Evolutionary conservation across 2,113 vertebrate species (phyloP), one percentile per base, ranked within the genome.

Genomic region (Lepus americanus): DNA sequence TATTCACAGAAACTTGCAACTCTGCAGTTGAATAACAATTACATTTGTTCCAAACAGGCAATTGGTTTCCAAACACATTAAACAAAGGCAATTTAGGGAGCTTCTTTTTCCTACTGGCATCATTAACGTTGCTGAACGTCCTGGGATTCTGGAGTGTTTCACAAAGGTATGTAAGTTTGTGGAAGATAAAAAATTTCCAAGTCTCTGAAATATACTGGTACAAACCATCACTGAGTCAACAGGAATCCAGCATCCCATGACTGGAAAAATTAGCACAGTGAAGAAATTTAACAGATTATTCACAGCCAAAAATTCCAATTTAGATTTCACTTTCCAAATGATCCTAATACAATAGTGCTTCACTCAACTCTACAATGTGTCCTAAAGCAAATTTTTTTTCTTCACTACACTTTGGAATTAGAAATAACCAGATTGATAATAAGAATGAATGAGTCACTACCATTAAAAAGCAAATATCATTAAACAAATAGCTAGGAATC

Each of bases 101-200:
- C 72, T 99, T 99, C 97, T 99, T 99, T 98, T 99, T 99, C 97
- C 97, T 99, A 20, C 73, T 99, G 98, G 99, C 99, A 63, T 98
- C 97, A 31, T 95, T 99, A 94, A 99, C 99, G 98, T 92, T 98
- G 83, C 92, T 99, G 96, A 99, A 99, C 63, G 96, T 98, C 22
- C 81, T 99, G 85, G 98, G 98, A 70, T 98, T 99, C 98, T 99
- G 99, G 99, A 98, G 90, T 61, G 96, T 99, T 90, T 99, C 99
- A 39, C 97, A 98, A 98, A 99, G 99, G 99, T 99, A 98, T 6
- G 87, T 67, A 29, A 85, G 72, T 66, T 19, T 85, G 53, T 36
- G 81, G 89, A 87, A 87, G 33, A 95, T 25, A 77, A 92, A 89
- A 27, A 33, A 73, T 82, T 87, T 96, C 92, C 90, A 53, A 96